These are phyloP conservation scores for Cephalotes varians DNA, from an alignment of 2,888 invertebrate genomes.

Conservation along the genomic window DNA sequence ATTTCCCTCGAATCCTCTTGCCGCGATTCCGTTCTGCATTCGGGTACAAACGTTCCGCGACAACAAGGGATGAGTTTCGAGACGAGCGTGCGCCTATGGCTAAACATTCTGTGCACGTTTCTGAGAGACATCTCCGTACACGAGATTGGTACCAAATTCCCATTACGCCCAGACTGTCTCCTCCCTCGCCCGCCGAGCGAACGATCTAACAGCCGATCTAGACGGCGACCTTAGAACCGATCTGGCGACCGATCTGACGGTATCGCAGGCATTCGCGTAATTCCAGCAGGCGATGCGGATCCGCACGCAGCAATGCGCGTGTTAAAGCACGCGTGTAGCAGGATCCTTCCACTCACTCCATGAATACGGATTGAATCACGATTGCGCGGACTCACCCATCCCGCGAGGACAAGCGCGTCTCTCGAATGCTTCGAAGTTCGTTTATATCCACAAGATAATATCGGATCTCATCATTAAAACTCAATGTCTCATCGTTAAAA, in stretches of 20 bases:
- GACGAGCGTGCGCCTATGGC: slow-evolving; percentile 16
- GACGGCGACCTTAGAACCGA: slow-evolving; percentile 53
- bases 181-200: slow-evolving; percentile 21
- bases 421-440: slow-evolving; percentile 10
- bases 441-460: slow-evolving; percentile 47
- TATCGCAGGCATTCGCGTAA: slow-evolving; percentile 66
- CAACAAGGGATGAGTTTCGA: slow-evolving; percentile 20
- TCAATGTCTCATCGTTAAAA: neutral
- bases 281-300: slow-evolving; percentile 48
- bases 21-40: slow-evolving; percentile 17
- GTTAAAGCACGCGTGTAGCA: slow-evolving; percentile 6
- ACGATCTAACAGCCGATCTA: slow-evolving; percentile 62
- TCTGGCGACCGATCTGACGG: slow-evolving; percentile 56
- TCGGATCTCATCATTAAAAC: neutral
- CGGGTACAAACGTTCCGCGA: neutral
- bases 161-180: slow-evolving; percentile 64
- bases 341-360: slow-evolving; percentile 49
- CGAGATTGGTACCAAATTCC: slow-evolving; percentile 69
- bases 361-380: slow-evolving; percentile 68
- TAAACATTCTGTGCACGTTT: slow-evolving; percentile 68
- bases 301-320: slow-evolving; percentile 32
- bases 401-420: slow-evolving; percentile 27
- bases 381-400: slow-evolving; percentile 47
- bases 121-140: slow-evolving; percentile 63
- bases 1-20: slow-evolving; percentile 1